Base-by-base conservation (phyloP, 2,113 vertebrate genomes). In the Antechinus flavipes region DNA sequence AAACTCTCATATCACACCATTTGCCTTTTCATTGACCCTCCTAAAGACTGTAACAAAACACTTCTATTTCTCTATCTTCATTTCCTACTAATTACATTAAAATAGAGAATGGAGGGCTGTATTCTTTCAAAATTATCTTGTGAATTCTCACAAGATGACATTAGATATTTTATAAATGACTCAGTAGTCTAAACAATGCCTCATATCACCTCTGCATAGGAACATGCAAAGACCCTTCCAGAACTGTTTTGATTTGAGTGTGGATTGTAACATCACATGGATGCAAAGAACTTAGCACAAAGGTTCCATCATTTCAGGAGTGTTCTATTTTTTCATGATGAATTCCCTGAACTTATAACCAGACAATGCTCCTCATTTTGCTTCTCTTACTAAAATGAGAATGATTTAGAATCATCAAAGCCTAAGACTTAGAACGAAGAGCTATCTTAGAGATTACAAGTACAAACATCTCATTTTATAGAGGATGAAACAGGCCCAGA, bases 51-150 rank as follows among this genome's bases (percentile, higher is more conserved):
- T 47, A 9, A 49, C 30, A 11, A 91, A 26, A 4, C 8, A 1
- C 2, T 23, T 24, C n/a, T 14, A 7, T 35, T 26, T 68, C 42
- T 68, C 24, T 55, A 12, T 49, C 22, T 54, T 91, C 0, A 0
- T n/a, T 26, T n/a, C 89, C 9, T 2, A 11, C 6, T 10, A 27
- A 0, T 0, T 0, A 26, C 1, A 16, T 27, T n/a, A 0, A 35
- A 90, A 50, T 25, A 5, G 26, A 84, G 26, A 55, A 91, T 3
- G 6, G 58, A 53, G 3, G 25, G 61, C 22, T 49, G 4, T 27
- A 50, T 23, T 54, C 58, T 27, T 27, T 2, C 22, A 1, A 7
- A 23, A 22, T 25, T 7, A 8, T n/a, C 89, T 19, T 0, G 0
- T 49, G 61, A 0, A 55, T 24, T 42, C 27, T 55, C 24, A 46